Evolutionary conservation across 2,888 invertebrate genomes (phyloP), one percentile per base, ranked within the genome.

Genomic region (Platycheirus rosarum): DNA sequence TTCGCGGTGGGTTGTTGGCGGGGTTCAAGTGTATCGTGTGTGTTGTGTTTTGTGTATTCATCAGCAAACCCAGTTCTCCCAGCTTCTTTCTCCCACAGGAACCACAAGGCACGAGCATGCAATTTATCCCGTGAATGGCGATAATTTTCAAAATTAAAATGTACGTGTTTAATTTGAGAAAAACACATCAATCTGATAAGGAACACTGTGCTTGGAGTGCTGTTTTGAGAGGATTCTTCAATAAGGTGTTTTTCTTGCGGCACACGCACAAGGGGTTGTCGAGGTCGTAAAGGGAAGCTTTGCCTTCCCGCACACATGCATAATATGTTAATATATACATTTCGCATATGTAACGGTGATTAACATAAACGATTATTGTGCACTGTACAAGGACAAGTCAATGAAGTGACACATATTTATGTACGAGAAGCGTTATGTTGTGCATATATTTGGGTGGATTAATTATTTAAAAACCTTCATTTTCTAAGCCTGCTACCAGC

Each of bases 91-190:
- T 40, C 14, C 60, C 48, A 62, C 68, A 60, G 60, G 60, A 44
- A 60, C 60, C 60, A 44, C 60, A 60, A 44, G 60, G 60, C 60
- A 66, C 48, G 60, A 76, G 70, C 37, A 63, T 63, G 71, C 77
- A 77, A 77, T 77, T 82, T 82, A 82, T 68, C 48, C 77, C 44
- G 71, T 82, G 82, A 77, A 82, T 70, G 71, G 82, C 82, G 82
- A 82, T 82, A 77, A 82, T 82, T 82, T 82, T 82, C 82, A 82
- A 82, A 82, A 82, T 82, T 82, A 82, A 82, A 82, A 82, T 82
- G 82, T 82, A 82, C 82, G 82, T 82, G 82, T 82, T 82, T 82
- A 82, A 82, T 82, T 82, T 82, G 82, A 82, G 82, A 82, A 82
- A 82, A 82, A 82, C 82, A 77, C 77, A 82, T 77, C 82, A 82